Percentiles rank a stretch among this genome's conserved stretches.
phyloP scores from a whole-genome alignment of 64 coral and sea anemone species.

The Montipora efflorescens region DNA sequence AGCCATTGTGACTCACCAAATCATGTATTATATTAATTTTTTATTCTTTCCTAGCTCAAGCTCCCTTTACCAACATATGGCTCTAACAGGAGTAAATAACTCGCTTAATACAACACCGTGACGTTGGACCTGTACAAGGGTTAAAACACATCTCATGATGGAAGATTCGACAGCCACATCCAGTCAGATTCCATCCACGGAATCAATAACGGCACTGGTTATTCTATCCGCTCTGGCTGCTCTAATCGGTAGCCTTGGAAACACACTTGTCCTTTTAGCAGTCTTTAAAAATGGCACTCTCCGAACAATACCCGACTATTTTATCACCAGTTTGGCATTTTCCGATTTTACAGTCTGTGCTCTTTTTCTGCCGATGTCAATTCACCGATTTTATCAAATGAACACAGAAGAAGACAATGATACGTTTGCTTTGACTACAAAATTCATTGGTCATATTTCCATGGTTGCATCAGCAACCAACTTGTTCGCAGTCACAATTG shows the following conservation, averaged over 20 bases:
- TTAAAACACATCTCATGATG: background rate
- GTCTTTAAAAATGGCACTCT: background rate
- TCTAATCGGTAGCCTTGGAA: background rate
- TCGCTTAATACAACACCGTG: background rate
- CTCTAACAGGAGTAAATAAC: background rate
- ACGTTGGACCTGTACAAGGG: background rate
- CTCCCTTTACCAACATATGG: background rate
- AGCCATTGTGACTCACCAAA: no score
- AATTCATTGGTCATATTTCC: background rate
- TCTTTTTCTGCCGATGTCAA: background rate
- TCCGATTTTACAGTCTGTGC: slow-evolving; percentile 15
- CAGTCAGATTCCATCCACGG: background rate
- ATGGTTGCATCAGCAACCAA: slow-evolving; percentile 23
- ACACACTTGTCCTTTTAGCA: background rate
- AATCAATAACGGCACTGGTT: no score
- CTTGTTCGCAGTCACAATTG: slow-evolving; percentile 38
- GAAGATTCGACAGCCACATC: background rate
- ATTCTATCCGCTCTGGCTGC: background rate
- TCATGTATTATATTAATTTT: background rate
- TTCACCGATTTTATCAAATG: background rate
- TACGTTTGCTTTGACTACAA: background rate
- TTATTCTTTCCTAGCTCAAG: background rate
- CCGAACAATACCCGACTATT: background rate
- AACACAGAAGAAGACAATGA: background rate
- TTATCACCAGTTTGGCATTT: slow-evolving; percentile 20